Percentiles rank a stretch among this genome's conserved stretches.
Evolutionary conservation across 2,888 invertebrate species (phyloP).

Genomic region (Ferrisia virgata): DNA sequence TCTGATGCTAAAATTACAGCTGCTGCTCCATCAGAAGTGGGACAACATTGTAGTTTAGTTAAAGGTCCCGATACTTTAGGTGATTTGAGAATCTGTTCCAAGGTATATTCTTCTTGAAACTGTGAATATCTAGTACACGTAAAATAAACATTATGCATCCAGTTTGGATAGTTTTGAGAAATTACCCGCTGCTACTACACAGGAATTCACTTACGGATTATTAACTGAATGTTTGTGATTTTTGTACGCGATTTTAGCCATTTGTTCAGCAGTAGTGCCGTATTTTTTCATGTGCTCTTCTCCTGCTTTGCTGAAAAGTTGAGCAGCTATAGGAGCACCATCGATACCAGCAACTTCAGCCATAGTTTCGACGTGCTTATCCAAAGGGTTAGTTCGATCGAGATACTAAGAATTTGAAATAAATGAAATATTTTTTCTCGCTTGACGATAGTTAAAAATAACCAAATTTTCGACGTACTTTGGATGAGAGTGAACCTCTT

Average conservation of each 20-base stretch:
- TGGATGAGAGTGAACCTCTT: slow-evolving; percentile 76
- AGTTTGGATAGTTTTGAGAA: not conserved
- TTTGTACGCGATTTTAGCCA: slow-evolving; percentile 96
- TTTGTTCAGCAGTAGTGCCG: slow-evolving; percentile 87
- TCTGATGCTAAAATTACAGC: slow-evolving; percentile 90
- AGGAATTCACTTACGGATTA: slow-evolving; percentile 70
- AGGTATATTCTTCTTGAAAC: slow-evolving; percentile 83
- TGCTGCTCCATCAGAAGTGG: slow-evolving; percentile 97
- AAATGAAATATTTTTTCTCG: not conserved
- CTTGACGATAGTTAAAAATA: not conserved
- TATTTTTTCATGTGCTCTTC: slow-evolving; percentile 94
- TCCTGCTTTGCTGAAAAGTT: slow-evolving; percentile 95
- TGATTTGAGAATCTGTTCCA: slow-evolving; percentile 86
- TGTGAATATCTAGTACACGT: slow-evolving; percentile 71
- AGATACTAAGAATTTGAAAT: slow-evolving; percentile 4
- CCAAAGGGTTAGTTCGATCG: slow-evolving; percentile 86
- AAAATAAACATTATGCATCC: not conserved
- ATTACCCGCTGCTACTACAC: too few species aligned
- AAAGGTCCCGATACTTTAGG: slow-evolving; percentile 86
- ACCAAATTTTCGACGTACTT: slow-evolving; percentile 56
- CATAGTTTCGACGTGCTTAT: slow-evolving; percentile 83
- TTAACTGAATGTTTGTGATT: slow-evolving; percentile 96
- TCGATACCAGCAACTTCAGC: slow-evolving; percentile 76
- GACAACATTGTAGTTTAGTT: slow-evolving; percentile 96
- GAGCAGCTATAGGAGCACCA: slow-evolving; percentile 83